Conservation (phyloP, 2,113 vertebrate genomes). For the Leucopsar rothschildi region DNA sequence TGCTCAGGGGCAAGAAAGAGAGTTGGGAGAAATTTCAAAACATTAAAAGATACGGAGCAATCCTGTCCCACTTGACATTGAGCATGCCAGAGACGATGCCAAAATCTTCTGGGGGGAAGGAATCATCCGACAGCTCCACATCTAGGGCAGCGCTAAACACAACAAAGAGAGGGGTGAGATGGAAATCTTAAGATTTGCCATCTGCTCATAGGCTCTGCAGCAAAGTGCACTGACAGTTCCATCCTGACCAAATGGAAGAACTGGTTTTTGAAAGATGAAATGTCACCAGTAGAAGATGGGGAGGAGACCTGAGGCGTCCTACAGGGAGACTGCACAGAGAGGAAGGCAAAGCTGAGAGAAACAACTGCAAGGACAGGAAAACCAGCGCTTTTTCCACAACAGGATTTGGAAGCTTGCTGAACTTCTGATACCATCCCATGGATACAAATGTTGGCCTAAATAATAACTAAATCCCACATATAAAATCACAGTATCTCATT, state of each 20-base stretch:
- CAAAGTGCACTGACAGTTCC: background rate
- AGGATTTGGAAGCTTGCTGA: background rate
- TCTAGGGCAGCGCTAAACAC: conserved; percentile 85
- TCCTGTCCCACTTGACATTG: conserved; percentile 95
- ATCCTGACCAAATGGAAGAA: background rate
- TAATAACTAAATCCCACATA: background rate
- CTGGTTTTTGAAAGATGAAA: background rate
- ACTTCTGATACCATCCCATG: background rate
- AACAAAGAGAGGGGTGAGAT: background rate
- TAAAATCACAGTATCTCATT: background rate
- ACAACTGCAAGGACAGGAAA: background rate
- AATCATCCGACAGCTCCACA: conserved; percentile 94
- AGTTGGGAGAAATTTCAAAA: rapidly evolving
- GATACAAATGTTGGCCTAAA: background rate
- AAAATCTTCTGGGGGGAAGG: conserved; percentile 94
- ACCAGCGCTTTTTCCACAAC: background rate
- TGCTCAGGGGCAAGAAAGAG: background rate
- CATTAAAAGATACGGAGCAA: conserved; percentile 90
- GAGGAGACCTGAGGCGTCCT: rapidly evolving
- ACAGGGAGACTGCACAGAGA: background rate
- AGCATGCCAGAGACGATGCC: conserved; percentile 96
- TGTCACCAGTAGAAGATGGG: background rate
- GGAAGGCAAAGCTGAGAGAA: background rate
- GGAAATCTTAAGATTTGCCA: no score
- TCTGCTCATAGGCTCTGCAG: background rate